Base-by-base conservation (phyloP, 2,113 vertebrate species). In the rat (Rattus norvegicus) region DNA sequence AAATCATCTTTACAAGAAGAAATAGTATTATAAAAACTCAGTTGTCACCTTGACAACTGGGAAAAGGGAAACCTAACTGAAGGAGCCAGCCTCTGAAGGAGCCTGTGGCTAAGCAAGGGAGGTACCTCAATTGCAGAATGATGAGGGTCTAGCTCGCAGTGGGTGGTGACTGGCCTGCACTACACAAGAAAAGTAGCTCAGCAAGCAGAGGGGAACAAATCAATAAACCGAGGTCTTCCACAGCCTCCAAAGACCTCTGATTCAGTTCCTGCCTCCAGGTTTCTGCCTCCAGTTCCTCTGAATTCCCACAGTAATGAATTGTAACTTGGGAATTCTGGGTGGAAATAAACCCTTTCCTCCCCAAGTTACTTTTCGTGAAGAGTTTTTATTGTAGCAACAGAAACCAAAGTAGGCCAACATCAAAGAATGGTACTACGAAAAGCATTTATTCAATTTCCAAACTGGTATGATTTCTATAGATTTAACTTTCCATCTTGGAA, bases 1-100 rank as follows among this genome's bases (percentile, higher is more conserved):
- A 92, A 94, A 94, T 73, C 47, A 92, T 7, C 59, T 90, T 92
- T 92, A 43, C 20, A 93, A 81, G 12, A 72, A 89, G 52, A 96
- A 92, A 95, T 65, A 56, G 87, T 69, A 69, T 19, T 73, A 61
- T 17, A 70, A 83, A 36, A 67, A 33, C 63, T 83, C 56, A 26
- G 80, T 9, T 26, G 22, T 39, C 54, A 83, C 26, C 20, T 13
- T 83, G 54, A 14, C 79, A 59, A 36, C 22, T 83, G 56, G 80
- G 36, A 59, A 83, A 39, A 56, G 54, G 33, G 28, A 79, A 79
- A 54, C 30, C 77, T 54, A 17, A 80, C 10, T 4, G 2, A 52
- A 59, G 33, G 33, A 83, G 11, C 33, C 13, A 11, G 22, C 54
- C 20, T 26, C 52, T 52, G 13, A 3, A 81, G 54, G 1, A 59